Base-by-base conservation (phyloP, 2,888 invertebrate species). In the Ormyrus nitidulus region DNA sequence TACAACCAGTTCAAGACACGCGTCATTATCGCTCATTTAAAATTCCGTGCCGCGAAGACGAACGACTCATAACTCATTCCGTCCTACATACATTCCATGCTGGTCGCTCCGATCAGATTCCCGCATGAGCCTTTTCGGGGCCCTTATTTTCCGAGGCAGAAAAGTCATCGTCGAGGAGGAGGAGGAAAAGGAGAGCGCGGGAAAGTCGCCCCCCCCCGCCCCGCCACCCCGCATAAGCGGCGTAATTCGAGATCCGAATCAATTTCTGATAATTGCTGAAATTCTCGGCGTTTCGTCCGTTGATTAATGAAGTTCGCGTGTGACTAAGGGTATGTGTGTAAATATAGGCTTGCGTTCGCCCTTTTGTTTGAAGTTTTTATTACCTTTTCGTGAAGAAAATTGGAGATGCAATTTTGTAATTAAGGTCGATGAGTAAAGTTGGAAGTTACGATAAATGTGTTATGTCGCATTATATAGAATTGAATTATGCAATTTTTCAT, bases 181-280 rank as follows among this genome's bases (percentile, higher is more conserved):
- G 34, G 34, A 34, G 34, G 34, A 34, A 34, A 61, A 11, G 49
- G 19, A 58, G 4, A 51, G 34, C 56, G 49, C 74, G 74, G 54
- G 65, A 65, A 54, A 6, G 34, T n/a, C 8, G 49, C 6, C 44
- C 1, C 1, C 19, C 34, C 34, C 34, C 1, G 0, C 19, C 34
- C 34, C 34, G 34, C 34, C 1, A 1, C 19, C 34, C 34, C 34
- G 34, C 34, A 34, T 34, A 4, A 34, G 34, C 11, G 46, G 34
- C 7, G 34, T 69, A 66, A 61, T 69, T 0, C 9, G 75, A 75
- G 69, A 69, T 76, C 54, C 54, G 53, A 69, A 69, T 68, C 61
- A 19, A 76, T 74, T 74, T 74, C 13, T 44, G n/a, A 59, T 66
- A 58, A 61, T 59, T 66, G 69, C n/a, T 53, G 53, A 53, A 61